Evolutionary conservation across 1,140 invertebrate species (phyloP), one percentile per base, ranked within the genome.

Genomic region (Drosophila melanica): DNA sequence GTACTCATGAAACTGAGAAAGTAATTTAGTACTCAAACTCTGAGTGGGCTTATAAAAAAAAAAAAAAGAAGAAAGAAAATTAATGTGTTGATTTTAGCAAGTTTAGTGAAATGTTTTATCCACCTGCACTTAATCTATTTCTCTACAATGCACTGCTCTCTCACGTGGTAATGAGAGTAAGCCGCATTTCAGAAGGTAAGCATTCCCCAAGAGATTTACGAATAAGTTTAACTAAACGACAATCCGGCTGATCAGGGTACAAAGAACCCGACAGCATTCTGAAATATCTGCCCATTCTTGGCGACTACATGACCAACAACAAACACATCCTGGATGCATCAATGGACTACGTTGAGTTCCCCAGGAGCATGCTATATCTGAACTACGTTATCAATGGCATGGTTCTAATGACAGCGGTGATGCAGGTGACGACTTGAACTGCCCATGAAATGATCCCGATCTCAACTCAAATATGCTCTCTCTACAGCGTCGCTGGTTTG

Each of bases 351-450:
- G 23, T 27, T 1, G 68, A 51, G 33, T 57, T 66, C 2, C 2
- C 37, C 0, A n/a, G 53, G 0, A 8, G 0, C 1, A 4, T 76
- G 50, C 44, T 70, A 16, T 12, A 12, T 18, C 0, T 47, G 2
- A 76, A 72, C 10, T 1, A 44, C 4, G 8, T 20, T 0, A 20
- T 78, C 4, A 72, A 78, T 39, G 6, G 9, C 0, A 0, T 69
- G 4, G 10, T 60, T 1, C 16, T 79, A 1, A 0, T 69, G 8
- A 64, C 77, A 11, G 48, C 12, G 1, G 1, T 60, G 1, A 0
- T n/a, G 1, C 30, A 60, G 63, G 75, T 77, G 4, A n/a, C 2
- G 4, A n/a, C 2, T 39, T 4, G 5, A 23, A 1, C 3, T 14
- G 23, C 0, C 4, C n/a, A n/a, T n/a, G 0, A 20, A 14, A 2